These are phyloP conservation scores for Platypus cylindrus DNA, from an alignment of 2,888 invertebrate species.

Conservation along the genomic window DNA sequence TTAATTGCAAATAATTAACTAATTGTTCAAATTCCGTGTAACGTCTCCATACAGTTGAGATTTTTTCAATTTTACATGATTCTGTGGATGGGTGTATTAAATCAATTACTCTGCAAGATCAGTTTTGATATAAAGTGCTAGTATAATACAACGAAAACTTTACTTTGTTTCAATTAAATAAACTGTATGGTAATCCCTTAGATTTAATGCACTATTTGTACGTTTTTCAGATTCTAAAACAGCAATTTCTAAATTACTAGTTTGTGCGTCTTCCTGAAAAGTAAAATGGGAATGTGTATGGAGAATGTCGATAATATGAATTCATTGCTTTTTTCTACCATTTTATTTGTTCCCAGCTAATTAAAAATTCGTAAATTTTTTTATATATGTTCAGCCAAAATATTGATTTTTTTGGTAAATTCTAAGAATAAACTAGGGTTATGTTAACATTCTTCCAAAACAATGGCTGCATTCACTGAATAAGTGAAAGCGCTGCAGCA, in stretches of 20 bases:
- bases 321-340: too few relatives aligned
- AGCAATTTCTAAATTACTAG: conserved; percentile 61
- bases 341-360: too few relatives aligned
- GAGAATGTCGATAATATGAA: too few relatives aligned
- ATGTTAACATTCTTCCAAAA: too few relatives aligned
- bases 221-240: conserved; percentile 67
- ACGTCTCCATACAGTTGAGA: conserved; percentile 61
- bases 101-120: conserved; percentile 48
- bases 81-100: conserved; percentile 41
- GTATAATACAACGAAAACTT: conserved; percentile 19
- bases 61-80: conserved; percentile 47
- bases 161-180: conserved; percentile 70
- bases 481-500: too few relatives aligned
- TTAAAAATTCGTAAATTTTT: too few relatives aligned
- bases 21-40: conserved; percentile 79
- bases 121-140: neutral
- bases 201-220: conserved; percentile 59
- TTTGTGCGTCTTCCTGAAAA: conserved; percentile 43
- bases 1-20: conserved; percentile 60
- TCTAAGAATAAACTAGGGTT: too few relatives aligned
- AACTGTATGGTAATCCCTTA: conserved; percentile 64
- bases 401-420: too few relatives aligned
- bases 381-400: too few relatives aligned
- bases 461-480: too few relatives aligned
- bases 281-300: too few relatives aligned